Percentiles rank a stretch among this genome's conserved stretches.
phyloP scores from a whole-genome alignment of 2,797 vertebrate genomes.

The Cygnus olor region DNA sequence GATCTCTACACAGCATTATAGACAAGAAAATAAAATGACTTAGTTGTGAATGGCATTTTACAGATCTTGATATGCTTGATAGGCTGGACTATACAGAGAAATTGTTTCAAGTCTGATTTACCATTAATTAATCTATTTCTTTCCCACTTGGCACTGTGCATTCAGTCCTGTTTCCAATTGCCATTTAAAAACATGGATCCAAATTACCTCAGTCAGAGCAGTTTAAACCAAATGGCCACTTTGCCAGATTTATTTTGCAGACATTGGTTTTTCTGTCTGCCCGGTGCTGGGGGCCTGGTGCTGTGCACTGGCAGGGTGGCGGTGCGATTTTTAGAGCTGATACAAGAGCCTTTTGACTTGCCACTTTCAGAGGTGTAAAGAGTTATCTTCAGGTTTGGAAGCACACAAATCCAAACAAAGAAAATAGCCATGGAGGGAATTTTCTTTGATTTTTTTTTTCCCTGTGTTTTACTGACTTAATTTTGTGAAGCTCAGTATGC shows the following conservation, averaged over 20 bases:
- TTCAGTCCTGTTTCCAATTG: background rate
- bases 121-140: background rate
- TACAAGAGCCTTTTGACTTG: background rate
- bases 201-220: background rate
- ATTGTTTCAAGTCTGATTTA: background rate
- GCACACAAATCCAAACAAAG: background rate
- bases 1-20: background rate
- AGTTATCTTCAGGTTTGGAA: background rate
- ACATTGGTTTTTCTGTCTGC: background rate
- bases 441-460: background rate
- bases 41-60: background rate
- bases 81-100: background rate
- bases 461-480: background rate
- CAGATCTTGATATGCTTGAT: background rate
- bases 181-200: background rate
- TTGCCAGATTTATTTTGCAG: background rate
- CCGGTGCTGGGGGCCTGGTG: background rate
- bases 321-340: background rate
- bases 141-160: background rate
- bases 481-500: background rate
- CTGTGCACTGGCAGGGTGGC: background rate
- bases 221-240: background rate
- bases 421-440: background rate
- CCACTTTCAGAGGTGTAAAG: background rate
- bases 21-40: fast-evolving